These are phyloP conservation scores for Brachylomia viminalis DNA, from an alignment of 2,888 invertebrate genomes.

Conservation along the genomic window DNA sequence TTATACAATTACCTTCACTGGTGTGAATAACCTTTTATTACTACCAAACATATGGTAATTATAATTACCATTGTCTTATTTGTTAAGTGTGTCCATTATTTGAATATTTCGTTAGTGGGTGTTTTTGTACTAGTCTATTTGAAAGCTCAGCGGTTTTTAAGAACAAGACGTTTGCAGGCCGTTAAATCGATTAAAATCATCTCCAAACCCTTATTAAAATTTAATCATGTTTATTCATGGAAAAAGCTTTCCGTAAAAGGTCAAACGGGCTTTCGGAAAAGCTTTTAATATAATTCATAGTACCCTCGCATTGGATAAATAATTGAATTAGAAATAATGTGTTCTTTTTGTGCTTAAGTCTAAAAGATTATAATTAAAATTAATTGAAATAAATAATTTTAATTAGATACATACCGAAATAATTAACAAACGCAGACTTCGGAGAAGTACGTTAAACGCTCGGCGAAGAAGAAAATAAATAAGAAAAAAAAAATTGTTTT, in stretches of 20 bases:
- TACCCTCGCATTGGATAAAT: background rate
- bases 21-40: conserved; percentile 32
- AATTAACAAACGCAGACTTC: conserved; percentile 35
- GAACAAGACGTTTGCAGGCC: background rate
- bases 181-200: conserved; percentile 16
- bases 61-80: conserved; percentile 21
- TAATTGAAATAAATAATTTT: conserved; percentile 10
- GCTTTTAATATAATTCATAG: conserved; percentile 20
- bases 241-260: conserved; percentile 32
- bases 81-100: background rate
- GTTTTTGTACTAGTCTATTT: background rate
- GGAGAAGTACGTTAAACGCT: conserved; percentile 44
- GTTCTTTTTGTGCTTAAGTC: background rate
- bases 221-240: conserved; percentile 19
- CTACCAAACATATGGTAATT: background rate
- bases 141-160: background rate
- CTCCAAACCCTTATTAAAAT: conserved; percentile 22
- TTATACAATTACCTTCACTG: conserved; percentile 62
- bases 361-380: background rate
- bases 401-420: conserved; percentile 62
- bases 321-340: conserved; percentile 15
- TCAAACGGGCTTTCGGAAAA: conserved; percentile 27
- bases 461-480: conserved; percentile 35
- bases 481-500: conserved; percentile 17
- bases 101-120: background rate